Conservation (phyloP, 92 coral and sea anemone species). For the Virgularia gustaviana region DNA sequence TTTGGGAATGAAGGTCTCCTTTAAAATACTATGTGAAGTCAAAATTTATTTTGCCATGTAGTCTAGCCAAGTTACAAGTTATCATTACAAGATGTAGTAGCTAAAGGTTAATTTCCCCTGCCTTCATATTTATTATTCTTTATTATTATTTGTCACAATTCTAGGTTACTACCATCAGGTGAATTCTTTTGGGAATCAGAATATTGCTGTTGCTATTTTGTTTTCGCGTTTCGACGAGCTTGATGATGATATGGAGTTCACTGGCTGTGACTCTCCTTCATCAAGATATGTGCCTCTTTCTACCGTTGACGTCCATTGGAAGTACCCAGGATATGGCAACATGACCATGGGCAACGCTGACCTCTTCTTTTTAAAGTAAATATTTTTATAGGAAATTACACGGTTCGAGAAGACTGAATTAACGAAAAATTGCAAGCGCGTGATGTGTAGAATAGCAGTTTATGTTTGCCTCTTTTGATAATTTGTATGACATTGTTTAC, state of each 20-base stretch:
- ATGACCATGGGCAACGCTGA: slow-evolving; percentile 88
- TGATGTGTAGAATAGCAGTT: too few relatives aligned
- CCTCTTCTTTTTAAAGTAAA: slow-evolving; percentile 65
- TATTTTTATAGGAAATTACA: not conserved
- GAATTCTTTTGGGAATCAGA: slow-evolving; percentile 73
- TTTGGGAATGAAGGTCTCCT: too few relatives aligned
- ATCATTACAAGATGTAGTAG: not conserved
- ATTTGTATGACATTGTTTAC: too few relatives aligned
- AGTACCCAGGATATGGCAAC: slow-evolving; percentile 76
- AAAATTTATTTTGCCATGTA: not conserved
- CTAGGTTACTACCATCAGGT: slow-evolving; percentile 90
- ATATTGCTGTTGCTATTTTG: slow-evolving; percentile 72
- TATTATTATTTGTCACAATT: not conserved
- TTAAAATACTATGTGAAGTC: not conserved
- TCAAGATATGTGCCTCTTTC: slow-evolving; percentile 61
- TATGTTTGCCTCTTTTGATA: too few relatives aligned
- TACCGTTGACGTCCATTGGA: slow-evolving; percentile 85
- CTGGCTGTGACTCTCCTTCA: slow-evolving; percentile 57
- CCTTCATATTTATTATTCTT: too few relatives aligned
- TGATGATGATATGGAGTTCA: slow-evolving; percentile 52
- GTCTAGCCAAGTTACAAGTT: not conserved
- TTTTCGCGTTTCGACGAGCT: slow-evolving; percentile 73
- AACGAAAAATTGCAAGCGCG: too few relatives aligned
- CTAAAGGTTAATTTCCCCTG: not conserved
- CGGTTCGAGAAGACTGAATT: too few relatives aligned